phyloP scores from a whole-genome alignment of 2,888 invertebrate genomes.

The Myopa testacea region DNA sequence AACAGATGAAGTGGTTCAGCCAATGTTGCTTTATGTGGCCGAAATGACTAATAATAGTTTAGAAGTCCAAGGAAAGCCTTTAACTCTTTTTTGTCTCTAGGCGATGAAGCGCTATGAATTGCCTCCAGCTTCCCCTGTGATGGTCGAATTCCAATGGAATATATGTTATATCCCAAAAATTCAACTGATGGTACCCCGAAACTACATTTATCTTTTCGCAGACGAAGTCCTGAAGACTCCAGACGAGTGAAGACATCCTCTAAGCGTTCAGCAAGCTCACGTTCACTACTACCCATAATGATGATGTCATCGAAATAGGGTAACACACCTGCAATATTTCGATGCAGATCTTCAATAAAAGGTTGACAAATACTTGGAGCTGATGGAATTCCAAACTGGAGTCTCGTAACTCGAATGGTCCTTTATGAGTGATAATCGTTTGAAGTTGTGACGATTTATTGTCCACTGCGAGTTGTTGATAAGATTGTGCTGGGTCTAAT shows the following conservation, averaged over 20 bases:
- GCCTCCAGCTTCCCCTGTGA: conserved; percentile 43
- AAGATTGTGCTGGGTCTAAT: conserved; percentile 61
- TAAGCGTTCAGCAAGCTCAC: too few relatives aligned
- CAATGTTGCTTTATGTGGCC: conserved; percentile 44
- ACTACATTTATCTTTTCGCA: too few relatives aligned
- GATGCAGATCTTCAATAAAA: background rate
- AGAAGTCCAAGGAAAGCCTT: too few relatives aligned
- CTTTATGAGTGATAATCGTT: conserved; percentile 60
- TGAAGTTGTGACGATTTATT: too few relatives aligned
- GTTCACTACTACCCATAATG: too few relatives aligned
- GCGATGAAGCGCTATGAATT: conserved; percentile 31
- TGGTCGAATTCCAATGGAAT: conserved; percentile 42
- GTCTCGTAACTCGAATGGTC: conserved; percentile 53
- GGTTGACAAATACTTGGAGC: background rate
- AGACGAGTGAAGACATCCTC: too few relatives aligned
- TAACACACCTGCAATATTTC: background rate
- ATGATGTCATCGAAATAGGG: too few relatives aligned
- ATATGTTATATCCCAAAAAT: conserved; percentile 46
- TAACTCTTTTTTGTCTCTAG: background rate
- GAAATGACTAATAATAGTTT: conserved; percentile 14
- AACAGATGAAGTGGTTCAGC: too few relatives aligned
- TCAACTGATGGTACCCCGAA: conserved; percentile 36
- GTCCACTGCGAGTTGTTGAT: conserved; percentile 59
- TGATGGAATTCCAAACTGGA: conserved; percentile 52
- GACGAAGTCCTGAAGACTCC: too few relatives aligned